Evolutionary conservation across 2,797 vertebrate species (phyloP).

Genomic region (Urophycis tenuis): DNA sequence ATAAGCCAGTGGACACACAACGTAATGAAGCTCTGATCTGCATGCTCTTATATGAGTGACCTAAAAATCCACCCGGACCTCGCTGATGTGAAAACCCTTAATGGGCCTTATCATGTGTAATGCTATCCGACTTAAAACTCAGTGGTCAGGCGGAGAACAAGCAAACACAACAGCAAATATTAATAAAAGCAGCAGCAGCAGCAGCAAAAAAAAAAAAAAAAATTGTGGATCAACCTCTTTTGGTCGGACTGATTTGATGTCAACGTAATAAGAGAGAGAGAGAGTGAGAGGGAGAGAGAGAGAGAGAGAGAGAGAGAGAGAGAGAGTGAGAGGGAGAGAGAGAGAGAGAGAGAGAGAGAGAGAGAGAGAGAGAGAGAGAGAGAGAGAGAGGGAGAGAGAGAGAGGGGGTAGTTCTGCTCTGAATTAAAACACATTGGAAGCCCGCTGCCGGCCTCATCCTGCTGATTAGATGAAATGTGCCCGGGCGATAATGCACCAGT

Average conservation of each 20-base stretch:
- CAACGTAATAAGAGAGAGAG: conserved; percentile 44
- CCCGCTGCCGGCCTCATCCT: conserved; percentile 66
- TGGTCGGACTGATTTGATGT: conserved; percentile 49
- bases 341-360: conserved; percentile 48
- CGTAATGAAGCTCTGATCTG: conserved; percentile 3
- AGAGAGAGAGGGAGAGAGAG: conserved; percentile 49
- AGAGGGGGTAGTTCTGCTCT: conserved; percentile 53
- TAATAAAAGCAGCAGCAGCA: conserved; percentile 19
- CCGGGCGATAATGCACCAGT: conserved; percentile 69
- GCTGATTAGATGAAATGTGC: conserved; percentile 75
- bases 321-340: conserved; percentile 42
- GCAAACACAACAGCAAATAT: conserved; percentile 29
- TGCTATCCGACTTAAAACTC: conserved; percentile 25
- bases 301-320: conserved; percentile 50
- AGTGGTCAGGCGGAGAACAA: conserved; percentile 25
- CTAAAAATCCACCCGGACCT: conserved; percentile 19
- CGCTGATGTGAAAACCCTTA: conserved; percentile 27
- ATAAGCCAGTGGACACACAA: neutral
- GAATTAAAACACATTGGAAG: conserved; percentile 70
- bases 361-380: conserved; percentile 44
- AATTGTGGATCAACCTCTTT: conserved; percentile 40
- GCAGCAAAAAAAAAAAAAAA: neutral
- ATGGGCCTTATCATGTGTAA: conserved; percentile 32
- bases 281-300: conserved; percentile 46
- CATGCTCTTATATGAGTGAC: conserved; percentile 17